Percentiles rank a stretch among this genome's conserved stretches.
Evolutionary conservation across 2,113 vertebrate species (phyloP).

Genomic region (Lamprologus lemairii): DNA sequence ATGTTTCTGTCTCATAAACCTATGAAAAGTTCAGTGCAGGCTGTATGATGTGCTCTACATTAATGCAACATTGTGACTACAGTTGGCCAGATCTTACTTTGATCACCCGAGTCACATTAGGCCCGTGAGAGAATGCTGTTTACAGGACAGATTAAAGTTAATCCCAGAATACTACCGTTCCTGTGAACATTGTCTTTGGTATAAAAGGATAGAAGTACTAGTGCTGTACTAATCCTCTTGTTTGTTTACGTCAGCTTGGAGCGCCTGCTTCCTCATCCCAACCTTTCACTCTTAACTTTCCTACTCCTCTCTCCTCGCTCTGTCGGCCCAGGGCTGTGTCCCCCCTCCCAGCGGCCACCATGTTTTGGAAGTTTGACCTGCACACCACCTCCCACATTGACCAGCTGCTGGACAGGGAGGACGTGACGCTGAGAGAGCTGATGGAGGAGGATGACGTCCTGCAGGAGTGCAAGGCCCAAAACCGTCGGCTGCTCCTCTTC

Average conservation of each 20-base stretch:
- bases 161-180: background rate
- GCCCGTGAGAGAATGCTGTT: background rate
- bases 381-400: slow-evolving; percentile 92
- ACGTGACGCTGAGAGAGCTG: slow-evolving; percentile 85
- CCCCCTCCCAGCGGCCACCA: slow-evolving; percentile 71
- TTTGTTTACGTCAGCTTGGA: background rate
- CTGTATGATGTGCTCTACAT: background rate
- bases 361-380: slow-evolving; percentile 99
- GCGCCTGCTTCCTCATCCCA: background rate
- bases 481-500: slow-evolving; percentile 88
- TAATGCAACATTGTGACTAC: background rate
- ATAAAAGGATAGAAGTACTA: background rate
- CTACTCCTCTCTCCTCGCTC: background rate
- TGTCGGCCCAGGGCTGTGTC: slow-evolving; percentile 57
- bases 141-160: background rate
- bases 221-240: background rate
- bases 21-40: background rate
- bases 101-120: background rate
- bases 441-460: slow-evolving; percentile 96
- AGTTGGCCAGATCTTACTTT: background rate
- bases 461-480: slow-evolving; percentile 97
- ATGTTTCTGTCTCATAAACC: background rate
- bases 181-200: background rate
- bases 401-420: slow-evolving; percentile 92
- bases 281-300: background rate